Evolutionary conservation across 1,140 invertebrate species (phyloP), one percentile per base, ranked within the genome.

Genomic region (Tetraneura akinire): DNA sequence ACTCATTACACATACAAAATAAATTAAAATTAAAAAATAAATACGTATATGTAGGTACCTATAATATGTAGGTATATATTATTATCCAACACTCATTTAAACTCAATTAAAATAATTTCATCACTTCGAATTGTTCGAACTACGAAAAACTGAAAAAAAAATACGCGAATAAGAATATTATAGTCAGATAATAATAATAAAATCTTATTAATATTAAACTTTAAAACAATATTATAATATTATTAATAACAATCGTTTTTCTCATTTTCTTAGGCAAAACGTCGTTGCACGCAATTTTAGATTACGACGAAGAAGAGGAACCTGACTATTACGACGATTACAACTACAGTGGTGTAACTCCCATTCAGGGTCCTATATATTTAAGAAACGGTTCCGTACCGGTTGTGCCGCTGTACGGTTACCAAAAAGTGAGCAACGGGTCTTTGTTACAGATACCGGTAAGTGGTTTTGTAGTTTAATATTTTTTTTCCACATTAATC

Each of bases 401-500:
- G 23, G 93, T 95, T 1, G 92, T 95, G 66, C 93, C 93, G n/a
- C 86, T 94, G 3, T 94, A 93, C 81, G 92, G 92, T 26, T 94
- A 94, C 87, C 91, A 91, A 13, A 91, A 91, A 76, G 85, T 93
- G 81, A 93, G 92, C 85, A 95, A 95, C 86, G 93, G 93, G 80
- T 91, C 91, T 18, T 91, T 94, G 83, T 89, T 94, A 78, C 93
- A 94, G 87, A 94, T 95, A 87, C 93, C 93, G 85, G 93, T 94
- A 87, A 93, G 92, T 90, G 5, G 11, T 37, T 8, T 37, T 37
- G 8, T 37, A n/a, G n/a, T n/a, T n/a, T n/a, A n/a, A n/a, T n/a
- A n/a, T n/a, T n/a, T n/a, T n/a, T n/a, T n/a, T n/a, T n/a, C n/a
- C n/a, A n/a, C n/a, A n/a, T n/a, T n/a, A n/a, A n/a, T n/a, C n/a